These are phyloP conservation scores for Drosophila pegasa DNA, from an alignment of 2,888 invertebrate genomes.

Conservation along the genomic window DNA sequence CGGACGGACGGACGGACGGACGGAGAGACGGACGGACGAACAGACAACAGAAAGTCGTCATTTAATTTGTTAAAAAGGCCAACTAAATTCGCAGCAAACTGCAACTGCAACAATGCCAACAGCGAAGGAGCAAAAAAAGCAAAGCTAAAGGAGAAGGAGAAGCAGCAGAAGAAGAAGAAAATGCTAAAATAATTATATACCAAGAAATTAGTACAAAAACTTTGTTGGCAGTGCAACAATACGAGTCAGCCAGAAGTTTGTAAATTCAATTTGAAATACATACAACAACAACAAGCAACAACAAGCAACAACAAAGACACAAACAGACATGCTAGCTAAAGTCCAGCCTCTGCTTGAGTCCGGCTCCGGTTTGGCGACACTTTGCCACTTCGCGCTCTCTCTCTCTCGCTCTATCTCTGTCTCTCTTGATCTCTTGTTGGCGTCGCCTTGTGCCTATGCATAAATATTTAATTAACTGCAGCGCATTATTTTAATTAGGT, in stretches of 20 bases:
- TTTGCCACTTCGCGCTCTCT: conserved; percentile 27
- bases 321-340: conserved; percentile 31
- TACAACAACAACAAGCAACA: conserved; percentile 39
- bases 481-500: conserved; percentile 85
- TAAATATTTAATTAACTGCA: conserved; percentile 86
- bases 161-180: conserved; percentile 3
- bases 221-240: conserved; percentile 73
- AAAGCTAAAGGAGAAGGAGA: neutral
- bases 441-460: conserved; percentile 73
- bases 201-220: conserved; percentile 70
- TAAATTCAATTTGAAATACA: conserved; percentile 78
- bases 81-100: conserved; percentile 65
- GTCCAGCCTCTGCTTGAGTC: conserved; percentile 26
- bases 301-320: conserved; percentile 21
- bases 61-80: conserved; percentile 84
- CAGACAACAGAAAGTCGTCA: conserved; percentile 76
- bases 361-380: conserved; percentile 46
- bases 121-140: conserved; percentile 1
- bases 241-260: conserved; percentile 61
- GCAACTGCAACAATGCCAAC: conserved; percentile 45
- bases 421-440: conserved; percentile 42
- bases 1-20: no score
- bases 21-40: neutral
- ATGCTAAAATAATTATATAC: conserved; percentile 73
- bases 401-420: neutral